Conservation (phyloP, 1,140 invertebrate genomes). For the Monochamus saltuarius region DNA sequence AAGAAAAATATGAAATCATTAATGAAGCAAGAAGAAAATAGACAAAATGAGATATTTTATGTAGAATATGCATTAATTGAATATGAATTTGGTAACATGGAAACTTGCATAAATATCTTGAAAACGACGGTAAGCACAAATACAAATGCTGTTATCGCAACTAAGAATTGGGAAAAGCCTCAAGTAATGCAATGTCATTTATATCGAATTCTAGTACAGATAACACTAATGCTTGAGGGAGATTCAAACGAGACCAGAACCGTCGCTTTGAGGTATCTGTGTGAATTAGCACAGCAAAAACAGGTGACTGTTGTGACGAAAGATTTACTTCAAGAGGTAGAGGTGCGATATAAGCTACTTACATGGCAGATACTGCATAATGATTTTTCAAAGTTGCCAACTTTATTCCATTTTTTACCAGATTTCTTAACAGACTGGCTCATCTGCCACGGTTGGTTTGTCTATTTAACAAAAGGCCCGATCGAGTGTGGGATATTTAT, state of each 20-base stretch:
- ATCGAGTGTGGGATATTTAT: slow-evolving; percentile 46
- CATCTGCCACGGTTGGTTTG: slow-evolving; percentile 58
- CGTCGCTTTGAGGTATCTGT: slow-evolving; percentile 37
- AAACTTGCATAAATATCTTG: slow-evolving; percentile 54
- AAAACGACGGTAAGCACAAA: slow-evolving; percentile 53
- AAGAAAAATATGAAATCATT: slow-evolving; percentile 58
- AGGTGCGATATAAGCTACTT: slow-evolving; percentile 43
- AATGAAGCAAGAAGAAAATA: slow-evolving; percentile 56
- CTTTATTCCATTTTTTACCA: slow-evolving; percentile 54
- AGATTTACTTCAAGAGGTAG: slow-evolving; percentile 34
- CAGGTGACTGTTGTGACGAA: slow-evolving; percentile 23
- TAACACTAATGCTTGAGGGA: slow-evolving; percentile 1
- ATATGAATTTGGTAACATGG: slow-evolving; percentile 54
- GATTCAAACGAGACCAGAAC: neutral
- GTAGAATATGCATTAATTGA: slow-evolving; percentile 65
- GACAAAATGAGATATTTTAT: slow-evolving; percentile 60
- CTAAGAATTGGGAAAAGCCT: slow-evolving; percentile 14
- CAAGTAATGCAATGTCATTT: slow-evolving; percentile 34
- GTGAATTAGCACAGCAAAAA: slow-evolving; percentile 37
- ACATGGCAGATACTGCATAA: slow-evolving; percentile 38
- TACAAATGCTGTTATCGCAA: slow-evolving; percentile 12
- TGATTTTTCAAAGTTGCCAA: slow-evolving; percentile 16
- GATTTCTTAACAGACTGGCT: slow-evolving; percentile 58
- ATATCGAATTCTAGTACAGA: slow-evolving; percentile 33
- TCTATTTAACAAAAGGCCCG: slow-evolving; percentile 50